Evolutionary conservation across 2,113 vertebrate species (phyloP), one percentile per base, ranked within the genome.

Genomic region (Gambusia affinis): DNA sequence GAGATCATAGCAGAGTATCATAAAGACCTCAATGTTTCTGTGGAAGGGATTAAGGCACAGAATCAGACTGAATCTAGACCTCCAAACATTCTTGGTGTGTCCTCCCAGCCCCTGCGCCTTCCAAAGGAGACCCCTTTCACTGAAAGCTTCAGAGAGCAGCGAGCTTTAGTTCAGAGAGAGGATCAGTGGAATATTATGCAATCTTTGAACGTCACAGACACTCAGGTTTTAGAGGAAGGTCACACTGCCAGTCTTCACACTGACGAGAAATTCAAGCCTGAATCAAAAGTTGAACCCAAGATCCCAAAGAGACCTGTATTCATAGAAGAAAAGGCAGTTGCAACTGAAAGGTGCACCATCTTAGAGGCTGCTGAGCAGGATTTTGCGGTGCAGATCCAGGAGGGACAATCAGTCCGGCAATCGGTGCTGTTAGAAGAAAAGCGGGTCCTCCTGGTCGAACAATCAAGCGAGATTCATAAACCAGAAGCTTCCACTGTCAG

Each of bases 361-460:
- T 86, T 97, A 78, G 91, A 95, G 80, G 91, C 88, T 6, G 74
- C 94, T 63, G 90, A 93, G 72, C 90, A 94, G 83, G 95, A 96
- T 79, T 94, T 94, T 85, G 95, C 95, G 24, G 86, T 91, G 67
- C 89, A 93, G 69, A 95, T 95, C 44, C 79, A 89, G 1, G 95
- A 97, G 75, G 94, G 94, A 2, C 95, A 95, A 73, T 92, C 93
- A 51, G 80, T 97, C n/a, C 91, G 90, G 28, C 92, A 95, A 80
- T 93, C 95, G 0, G 80, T 98, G 63, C 19, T 88, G 15, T 83
- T 95, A 1, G 94, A 96, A 73, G 96, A 97, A 83, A 96, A 93
- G 51, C 94, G 89, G 6, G 54, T 91, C 1, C 64, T 96, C 12
- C 71, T 89, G 28, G 93, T 95, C 67, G 95, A 96, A 51, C 76